Conservation (phyloP, 2,797 vertebrate genomes). For the Emys orbicularis region DNA sequence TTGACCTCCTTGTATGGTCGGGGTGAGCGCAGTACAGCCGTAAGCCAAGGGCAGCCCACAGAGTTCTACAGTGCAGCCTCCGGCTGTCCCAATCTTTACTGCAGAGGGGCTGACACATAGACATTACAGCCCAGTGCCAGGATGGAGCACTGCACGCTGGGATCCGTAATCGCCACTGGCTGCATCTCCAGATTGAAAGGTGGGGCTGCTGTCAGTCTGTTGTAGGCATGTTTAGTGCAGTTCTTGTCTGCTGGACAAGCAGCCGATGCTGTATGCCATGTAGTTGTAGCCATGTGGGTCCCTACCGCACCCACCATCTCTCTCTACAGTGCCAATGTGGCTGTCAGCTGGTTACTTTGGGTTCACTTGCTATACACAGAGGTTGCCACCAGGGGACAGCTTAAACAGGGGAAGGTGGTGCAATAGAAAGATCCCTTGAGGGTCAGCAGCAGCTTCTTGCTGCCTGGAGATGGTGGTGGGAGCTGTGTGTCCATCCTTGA, state of each 20-base stretch:
- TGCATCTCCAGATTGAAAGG: background rate
- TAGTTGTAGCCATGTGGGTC: background rate
- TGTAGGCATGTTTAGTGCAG: background rate
- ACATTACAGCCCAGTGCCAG: no score
- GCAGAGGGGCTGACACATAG: background rate
- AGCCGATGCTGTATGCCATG: background rate
- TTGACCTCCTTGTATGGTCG: background rate
- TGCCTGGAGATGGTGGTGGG: background rate
- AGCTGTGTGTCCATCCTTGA: background rate
- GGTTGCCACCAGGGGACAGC: background rate
- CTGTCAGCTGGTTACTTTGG: background rate
- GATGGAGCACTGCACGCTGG: background rate
- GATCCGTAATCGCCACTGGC: background rate
- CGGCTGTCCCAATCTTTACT: background rate
- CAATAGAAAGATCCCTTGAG: background rate
- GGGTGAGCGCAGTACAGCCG: background rate
- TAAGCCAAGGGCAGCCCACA: background rate
- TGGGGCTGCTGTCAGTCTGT: background rate
- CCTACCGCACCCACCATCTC: background rate
- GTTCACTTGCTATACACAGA: background rate
- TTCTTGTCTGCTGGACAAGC: background rate
- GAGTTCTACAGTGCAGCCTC: background rate
- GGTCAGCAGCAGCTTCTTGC: background rate
- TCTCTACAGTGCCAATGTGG: background rate
- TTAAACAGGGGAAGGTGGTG: background rate